Conservation (phyloP, 2,797 vertebrate species). For the Eupleurogrammus muticus region DNA sequence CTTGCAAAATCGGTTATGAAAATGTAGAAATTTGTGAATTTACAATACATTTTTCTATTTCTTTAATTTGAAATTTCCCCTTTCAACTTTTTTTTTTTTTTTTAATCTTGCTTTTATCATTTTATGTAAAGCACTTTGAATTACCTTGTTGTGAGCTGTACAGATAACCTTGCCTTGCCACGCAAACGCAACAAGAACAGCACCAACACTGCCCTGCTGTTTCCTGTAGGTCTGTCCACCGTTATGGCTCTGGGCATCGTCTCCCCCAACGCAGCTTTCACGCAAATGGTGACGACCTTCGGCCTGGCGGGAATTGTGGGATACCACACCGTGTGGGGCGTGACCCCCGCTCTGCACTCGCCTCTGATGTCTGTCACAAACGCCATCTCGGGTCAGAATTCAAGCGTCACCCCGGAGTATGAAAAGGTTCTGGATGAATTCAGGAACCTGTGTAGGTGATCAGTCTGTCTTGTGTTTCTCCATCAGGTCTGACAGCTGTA, state of each 20-base stretch:
- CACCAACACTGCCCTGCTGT: not conserved
- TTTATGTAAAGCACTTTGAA: too few relatives aligned
- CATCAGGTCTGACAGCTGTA: conserved; percentile 86
- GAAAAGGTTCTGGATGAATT: not conserved
- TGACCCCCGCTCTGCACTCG: conserved; percentile 87
- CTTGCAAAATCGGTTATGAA: conserved; percentile 20
- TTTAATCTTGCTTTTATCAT: conserved; percentile 4
- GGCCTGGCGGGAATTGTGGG: conserved; percentile 85
- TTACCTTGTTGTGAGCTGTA: too few relatives aligned
- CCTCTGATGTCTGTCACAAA: conserved; percentile 86
- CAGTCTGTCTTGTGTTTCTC: not conserved
- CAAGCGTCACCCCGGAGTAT: conserved; percentile 61
- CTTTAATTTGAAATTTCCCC: too few relatives aligned
- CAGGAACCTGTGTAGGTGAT: not conserved
- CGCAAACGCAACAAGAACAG: conserved; percentile 1
- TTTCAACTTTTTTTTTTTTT: too few relatives aligned
- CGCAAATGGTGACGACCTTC: conserved; percentile 88
- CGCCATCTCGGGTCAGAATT: conserved; percentile 86
- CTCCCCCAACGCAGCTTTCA: conserved; percentile 84
- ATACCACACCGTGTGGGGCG: conserved; percentile 86
- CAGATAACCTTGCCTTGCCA: not conserved
- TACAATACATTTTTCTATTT: too few relatives aligned
- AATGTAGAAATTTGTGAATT: not conserved
- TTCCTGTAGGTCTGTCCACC: conserved; percentile 75
- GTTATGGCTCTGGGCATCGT: conserved; percentile 81